These are phyloP conservation scores for Tychaedon coryphoeus DNA, from an alignment of 2,113 vertebrate genomes.

Conservation along the genomic window DNA sequence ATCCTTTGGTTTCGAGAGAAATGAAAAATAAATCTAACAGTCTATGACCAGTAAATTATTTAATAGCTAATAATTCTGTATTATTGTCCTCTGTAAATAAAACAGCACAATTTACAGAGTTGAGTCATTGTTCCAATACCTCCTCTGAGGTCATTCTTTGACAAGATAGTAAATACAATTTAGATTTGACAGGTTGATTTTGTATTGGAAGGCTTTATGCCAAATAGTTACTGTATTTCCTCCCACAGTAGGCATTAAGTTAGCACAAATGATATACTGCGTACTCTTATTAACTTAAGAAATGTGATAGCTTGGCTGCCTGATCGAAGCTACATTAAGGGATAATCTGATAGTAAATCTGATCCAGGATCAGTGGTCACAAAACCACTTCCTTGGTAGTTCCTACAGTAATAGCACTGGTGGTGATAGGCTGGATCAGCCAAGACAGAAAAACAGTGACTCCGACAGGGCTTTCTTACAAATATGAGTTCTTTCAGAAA, in stretches of 20 bases:
- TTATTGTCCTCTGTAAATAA: background rate
- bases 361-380: background rate
- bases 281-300: slow-evolving; percentile 14
- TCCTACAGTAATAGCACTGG: background rate
- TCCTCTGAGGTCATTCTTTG: background rate
- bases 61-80: background rate
- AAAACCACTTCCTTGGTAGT: background rate
- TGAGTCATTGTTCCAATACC: background rate
- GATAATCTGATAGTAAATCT: slow-evolving; percentile 11
- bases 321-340: slow-evolving; percentile 19
- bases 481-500: background rate
- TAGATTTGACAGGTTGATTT: background rate
- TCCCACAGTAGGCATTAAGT: background rate
- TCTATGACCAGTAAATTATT: background rate
- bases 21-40: background rate
- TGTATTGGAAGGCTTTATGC: background rate
- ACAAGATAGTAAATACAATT: background rate
- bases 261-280: background rate
- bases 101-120: background rate
- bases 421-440: background rate
- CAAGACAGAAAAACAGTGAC: background rate
- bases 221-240: background rate
- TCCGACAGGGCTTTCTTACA: rapidly evolving
- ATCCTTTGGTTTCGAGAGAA: background rate
- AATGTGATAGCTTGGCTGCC: background rate